Evolutionary conservation across 2,888 invertebrate genomes (phyloP).

Genomic region (Melanophora roralis): DNA sequence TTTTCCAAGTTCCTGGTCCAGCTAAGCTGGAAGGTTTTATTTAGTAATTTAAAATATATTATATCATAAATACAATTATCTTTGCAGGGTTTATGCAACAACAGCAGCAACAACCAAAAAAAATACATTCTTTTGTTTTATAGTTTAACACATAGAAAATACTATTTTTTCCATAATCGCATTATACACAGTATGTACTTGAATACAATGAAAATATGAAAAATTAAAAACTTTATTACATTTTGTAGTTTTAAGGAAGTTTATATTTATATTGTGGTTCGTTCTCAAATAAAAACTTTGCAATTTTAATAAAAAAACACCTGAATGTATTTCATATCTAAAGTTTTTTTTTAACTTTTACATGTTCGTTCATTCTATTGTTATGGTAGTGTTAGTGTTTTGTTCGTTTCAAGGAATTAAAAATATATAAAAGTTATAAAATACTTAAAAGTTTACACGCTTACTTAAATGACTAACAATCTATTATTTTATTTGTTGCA

Average conservation of each 20-base stretch:
- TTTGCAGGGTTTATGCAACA: too few relatives aligned
- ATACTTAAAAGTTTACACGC: conserved; percentile 56
- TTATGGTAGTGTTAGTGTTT: background rate
- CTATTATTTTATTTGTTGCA: conserved; percentile 15
- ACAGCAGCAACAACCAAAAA: background rate
- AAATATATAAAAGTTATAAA: conserved; percentile 13
- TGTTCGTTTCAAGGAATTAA: conserved; percentile 6
- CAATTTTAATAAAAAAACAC: conserved; percentile 37
- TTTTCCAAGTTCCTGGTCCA: too few relatives aligned
- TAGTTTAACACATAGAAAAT: conserved; percentile 16
- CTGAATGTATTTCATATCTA: conserved; percentile 6
- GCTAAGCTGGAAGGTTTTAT: too few relatives aligned
- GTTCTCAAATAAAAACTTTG: conserved; percentile 25
- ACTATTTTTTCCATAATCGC: conserved; percentile 49
- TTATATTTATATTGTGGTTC: conserved; percentile 2
- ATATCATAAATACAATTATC: too few relatives aligned
- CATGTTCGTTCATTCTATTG: background rate
- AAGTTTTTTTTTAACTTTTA: background rate
- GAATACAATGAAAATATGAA: conserved; percentile 14
- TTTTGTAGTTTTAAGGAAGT: conserved; percentile 14
- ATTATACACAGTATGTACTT: conserved; percentile 43
- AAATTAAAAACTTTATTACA: conserved; percentile 6
- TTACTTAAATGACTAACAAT: conserved; percentile 52
- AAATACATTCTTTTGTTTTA: background rate
- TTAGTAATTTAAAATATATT: too few relatives aligned